phyloP scores from a whole-genome alignment of 2,797 vertebrate species.

The Benthosema pterotum region DNA sequence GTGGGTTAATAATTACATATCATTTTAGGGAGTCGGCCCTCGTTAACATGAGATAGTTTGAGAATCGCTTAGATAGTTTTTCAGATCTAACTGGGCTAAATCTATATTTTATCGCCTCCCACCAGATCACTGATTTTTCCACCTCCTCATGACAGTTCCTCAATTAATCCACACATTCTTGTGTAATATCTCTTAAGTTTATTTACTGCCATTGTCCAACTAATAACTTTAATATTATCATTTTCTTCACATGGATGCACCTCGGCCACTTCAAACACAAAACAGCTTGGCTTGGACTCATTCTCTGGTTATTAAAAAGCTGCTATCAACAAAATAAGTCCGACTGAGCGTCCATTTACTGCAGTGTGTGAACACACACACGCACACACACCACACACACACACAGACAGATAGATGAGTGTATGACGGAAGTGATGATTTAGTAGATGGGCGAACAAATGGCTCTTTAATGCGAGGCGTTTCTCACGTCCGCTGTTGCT shows the following conservation, averaged over 20 bases:
- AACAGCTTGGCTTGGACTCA: conserved; percentile 39
- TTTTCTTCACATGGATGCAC: conserved; percentile 41
- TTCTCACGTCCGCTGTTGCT: conserved; percentile 15
- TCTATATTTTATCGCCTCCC: conserved; percentile 21
- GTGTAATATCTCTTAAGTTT: conserved; percentile 15
- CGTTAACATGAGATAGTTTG: too few relatives aligned
- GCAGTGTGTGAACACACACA: conserved; percentile 5
- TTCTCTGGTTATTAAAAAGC: conserved; percentile 31
- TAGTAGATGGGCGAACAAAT: conserved; percentile 26
- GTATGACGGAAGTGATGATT: conserved; percentile 6
- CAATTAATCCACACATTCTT: too few relatives aligned
- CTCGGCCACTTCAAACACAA: not conserved
- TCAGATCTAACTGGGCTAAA: too few relatives aligned
- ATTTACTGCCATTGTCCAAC: conserved; percentile 34
- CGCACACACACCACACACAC: too few relatives aligned
- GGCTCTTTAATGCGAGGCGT: conserved; percentile 30
- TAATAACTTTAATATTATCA: conserved; percentile 41
- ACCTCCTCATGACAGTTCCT: conserved; percentile 2
- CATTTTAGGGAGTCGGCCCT: too few relatives aligned
- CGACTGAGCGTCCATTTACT: conserved; percentile 7
- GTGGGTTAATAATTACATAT: too few relatives aligned
- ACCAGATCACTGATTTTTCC: conserved; percentile 24
- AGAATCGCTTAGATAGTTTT: too few relatives aligned
- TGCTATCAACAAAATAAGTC: conserved; percentile 24
- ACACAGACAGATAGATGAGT: too few relatives aligned